Conservation (phyloP, 2,888 invertebrate genomes). For the Euclidia mi region DNA sequence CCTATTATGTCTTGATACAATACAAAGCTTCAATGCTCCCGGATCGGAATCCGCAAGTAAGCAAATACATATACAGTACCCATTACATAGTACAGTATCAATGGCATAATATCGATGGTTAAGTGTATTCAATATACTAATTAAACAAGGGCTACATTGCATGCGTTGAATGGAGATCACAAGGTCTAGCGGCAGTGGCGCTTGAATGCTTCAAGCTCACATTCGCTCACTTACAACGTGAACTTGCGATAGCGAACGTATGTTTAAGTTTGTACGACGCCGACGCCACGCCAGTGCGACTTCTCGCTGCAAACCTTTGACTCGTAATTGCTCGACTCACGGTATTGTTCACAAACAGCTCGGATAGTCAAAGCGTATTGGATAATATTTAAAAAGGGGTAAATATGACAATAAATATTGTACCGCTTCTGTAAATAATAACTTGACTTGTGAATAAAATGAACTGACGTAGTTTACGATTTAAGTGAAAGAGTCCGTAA, state of each 20-base stretch:
- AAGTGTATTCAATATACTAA: slow-evolving; percentile 10
- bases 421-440: too few species aligned
- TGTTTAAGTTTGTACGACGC: neutral
- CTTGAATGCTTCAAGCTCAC: slow-evolving; percentile 1
- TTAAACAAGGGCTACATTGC: slow-evolving; percentile 9
- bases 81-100: neutral
- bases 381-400: too few species aligned
- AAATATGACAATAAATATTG: too few species aligned
- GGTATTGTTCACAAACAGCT: neutral
- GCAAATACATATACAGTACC: neutral
- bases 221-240: neutral
- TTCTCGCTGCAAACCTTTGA: neutral
- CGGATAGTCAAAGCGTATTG: too few species aligned
- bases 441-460: too few species aligned
- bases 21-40: too few species aligned
- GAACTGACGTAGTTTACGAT: too few species aligned
- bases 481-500: too few species aligned
- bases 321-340: neutral
- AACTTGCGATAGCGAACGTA: neutral
- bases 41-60: too few species aligned
- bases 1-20: too few species aligned
- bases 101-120: slow-evolving; percentile 5
- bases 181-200: neutral
- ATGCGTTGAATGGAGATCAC: slow-evolving; percentile 9
- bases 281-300: neutral